phyloP scores from a whole-genome alignment of 1,140 invertebrate species.

The Mercenaria mercenaria region DNA sequence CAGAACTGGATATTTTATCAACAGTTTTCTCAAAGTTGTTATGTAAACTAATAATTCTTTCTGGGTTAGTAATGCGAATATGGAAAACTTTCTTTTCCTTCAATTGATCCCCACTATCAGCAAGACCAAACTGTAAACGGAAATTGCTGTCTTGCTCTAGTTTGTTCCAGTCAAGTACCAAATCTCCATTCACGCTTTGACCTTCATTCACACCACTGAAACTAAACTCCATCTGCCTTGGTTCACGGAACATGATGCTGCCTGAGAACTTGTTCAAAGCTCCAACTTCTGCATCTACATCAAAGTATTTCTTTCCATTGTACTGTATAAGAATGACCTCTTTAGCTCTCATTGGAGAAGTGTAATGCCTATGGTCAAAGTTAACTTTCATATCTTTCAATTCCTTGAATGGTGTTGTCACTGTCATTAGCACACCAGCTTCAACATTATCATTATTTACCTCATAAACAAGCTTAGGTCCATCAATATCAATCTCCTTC shows the following conservation, averaged over 20 bases:
- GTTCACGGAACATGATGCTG: conserved; percentile 66
- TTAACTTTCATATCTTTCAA: conserved; percentile 30
- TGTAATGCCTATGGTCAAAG: conserved; percentile 38
- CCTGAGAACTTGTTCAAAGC: conserved; percentile 57
- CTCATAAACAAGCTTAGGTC: background rate
- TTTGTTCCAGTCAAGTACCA: conserved; percentile 78
- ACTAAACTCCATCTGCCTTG: conserved; percentile 73
- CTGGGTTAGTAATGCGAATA: conserved; percentile 35
- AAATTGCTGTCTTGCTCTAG: conserved; percentile 68
- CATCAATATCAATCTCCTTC: background rate
- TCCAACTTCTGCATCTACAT: conserved; percentile 68
- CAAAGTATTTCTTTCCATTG: conserved; percentile 75
- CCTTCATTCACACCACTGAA: conserved; percentile 58
- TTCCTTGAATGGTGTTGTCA: conserved; percentile 42
- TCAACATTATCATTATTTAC: conserved; percentile 19
- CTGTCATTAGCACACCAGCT: background rate
- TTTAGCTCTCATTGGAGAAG: conserved; percentile 25
- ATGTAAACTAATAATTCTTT: conserved; percentile 67
- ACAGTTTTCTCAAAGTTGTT: conserved; percentile 12
- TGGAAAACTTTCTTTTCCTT: conserved; percentile 42
- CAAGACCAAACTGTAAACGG: conserved; percentile 58
- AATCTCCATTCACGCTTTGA: conserved; percentile 65
- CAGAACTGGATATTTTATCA: background rate
- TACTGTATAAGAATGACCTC: conserved; percentile 57
- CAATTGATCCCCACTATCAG: conserved; percentile 21